phyloP scores from a whole-genome alignment of 2,113 vertebrate species.

The Pluvialis apricaria region DNA sequence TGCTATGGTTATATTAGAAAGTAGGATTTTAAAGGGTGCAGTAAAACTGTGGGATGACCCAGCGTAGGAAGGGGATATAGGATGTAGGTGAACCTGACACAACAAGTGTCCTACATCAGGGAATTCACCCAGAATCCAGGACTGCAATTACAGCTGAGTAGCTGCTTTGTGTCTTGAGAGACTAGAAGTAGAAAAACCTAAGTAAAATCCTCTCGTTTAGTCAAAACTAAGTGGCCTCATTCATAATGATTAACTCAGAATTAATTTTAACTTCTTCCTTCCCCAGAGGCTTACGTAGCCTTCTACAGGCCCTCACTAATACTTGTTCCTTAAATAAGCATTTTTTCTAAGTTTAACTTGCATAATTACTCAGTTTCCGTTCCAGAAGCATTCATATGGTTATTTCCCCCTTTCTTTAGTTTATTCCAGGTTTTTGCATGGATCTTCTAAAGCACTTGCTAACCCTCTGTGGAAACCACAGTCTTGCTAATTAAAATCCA shows the following conservation, averaged over 20 bases:
- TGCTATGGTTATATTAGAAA: neutral
- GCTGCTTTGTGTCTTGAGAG: neutral
- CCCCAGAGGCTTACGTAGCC: neutral
- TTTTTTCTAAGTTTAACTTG: neutral
- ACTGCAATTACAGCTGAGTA: neutral
- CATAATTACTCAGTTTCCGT: neutral
- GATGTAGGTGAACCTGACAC: rapidly evolving
- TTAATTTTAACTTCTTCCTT: neutral
- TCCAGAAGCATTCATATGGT: neutral
- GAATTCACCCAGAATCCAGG: neutral
- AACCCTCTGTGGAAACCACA: neutral
- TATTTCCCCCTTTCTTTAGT: neutral
- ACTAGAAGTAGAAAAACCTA: neutral
- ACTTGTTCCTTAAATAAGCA: neutral
- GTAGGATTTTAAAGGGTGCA: neutral
- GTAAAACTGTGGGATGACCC: neutral
- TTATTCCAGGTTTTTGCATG: neutral
- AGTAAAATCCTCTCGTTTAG: neutral
- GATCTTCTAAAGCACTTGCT: neutral
- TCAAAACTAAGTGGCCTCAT: neutral
- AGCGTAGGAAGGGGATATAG: neutral
- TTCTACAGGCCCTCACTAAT: neutral
- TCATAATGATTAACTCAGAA: neutral
- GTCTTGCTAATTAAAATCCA: neutral
- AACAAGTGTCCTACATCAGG: neutral